Evolutionary conservation across 1,140 invertebrate genomes (phyloP), one percentile per base, ranked within the genome.

Genomic region (Pissodes strobi): DNA sequence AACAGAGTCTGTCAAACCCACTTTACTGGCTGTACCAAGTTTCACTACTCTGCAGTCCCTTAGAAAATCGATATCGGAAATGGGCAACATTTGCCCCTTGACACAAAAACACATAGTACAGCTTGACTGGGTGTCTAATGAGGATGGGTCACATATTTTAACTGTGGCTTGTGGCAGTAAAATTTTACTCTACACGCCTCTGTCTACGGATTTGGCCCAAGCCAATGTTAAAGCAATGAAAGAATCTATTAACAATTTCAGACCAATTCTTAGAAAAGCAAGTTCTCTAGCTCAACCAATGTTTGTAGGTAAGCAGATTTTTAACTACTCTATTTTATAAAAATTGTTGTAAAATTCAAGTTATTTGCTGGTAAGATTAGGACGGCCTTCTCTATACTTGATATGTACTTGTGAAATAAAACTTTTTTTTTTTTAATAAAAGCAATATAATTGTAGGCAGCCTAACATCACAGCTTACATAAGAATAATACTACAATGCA

Each of bases 121-220:
- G 74, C 79, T 99, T 23, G 97, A 99, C 80, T 99, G 97, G 97
- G 96, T 98, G 2, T 98, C 96, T 0, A 97, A 97, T 68, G 97
- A 99, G 77, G 97, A 99, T 80, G 97, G 97, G 1, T 95, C 94
- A 0, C 97, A 99, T 79, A 95, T 99, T 69, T 80, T 99, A 5
- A 99, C 97, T 0, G 94, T 99, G 0, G 95, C 91, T 0, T 93
- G 99, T 45, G 95, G 95, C 1, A 94, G 94, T 48, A 95, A 97
- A 78, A 88, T 94, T 2, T 83, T 94, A 76, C 73, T 93, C 0
- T 93, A 93, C 56, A 93, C 92, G 0, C 89, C 91, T 0, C 89
- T 94, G 0, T 93, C 91, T 15, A 93, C 90, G 56, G 92, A 94
- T 78, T 82, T 94, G n/a, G 92, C 92, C 8, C 91, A 94, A 78